These are phyloP conservation scores for Heliocidaris tuberculata DNA, from an alignment of 35 echinoderm and acorn worm species.

Conservation along the genomic window DNA sequence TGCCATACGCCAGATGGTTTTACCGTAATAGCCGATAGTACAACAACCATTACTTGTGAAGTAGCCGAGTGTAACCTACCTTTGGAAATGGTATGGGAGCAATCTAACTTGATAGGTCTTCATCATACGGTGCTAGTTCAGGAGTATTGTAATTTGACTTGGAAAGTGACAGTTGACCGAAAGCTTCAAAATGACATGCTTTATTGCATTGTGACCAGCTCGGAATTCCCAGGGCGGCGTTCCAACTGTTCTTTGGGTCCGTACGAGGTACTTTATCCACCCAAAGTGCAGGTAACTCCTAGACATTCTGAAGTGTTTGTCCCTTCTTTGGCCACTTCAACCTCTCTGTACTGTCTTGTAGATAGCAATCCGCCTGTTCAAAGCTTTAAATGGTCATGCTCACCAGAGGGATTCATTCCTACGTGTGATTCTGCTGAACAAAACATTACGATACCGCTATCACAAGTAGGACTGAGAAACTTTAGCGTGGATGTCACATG, in stretches of 20 bases:
- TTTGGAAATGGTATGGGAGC: background rate
- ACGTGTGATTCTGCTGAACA: background rate
- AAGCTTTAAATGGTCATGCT: background rate
- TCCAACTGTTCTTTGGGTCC: slow-evolving; percentile 7
- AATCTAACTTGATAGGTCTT: background rate
- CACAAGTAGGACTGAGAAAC: background rate
- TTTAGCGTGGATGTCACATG: background rate
- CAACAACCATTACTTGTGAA: background rate
- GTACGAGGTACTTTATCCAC: background rate
- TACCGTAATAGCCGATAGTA: background rate
- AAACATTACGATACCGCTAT: background rate
- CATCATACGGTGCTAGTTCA: background rate
- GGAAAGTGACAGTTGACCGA: background rate
- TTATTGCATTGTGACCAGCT: background rate
- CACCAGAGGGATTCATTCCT: background rate
- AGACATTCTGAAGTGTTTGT: background rate
- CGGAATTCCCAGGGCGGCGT: background rate
- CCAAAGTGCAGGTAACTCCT: background rate
- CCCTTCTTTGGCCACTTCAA: background rate
- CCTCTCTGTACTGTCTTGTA: background rate
- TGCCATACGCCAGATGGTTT: background rate
- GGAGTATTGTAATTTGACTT: background rate
- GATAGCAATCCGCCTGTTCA: background rate
- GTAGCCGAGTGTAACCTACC: background rate
- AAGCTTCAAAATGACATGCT: background rate